A percentile compares a stretch with the other conserved stretches of the same genome.
Conservation (phyloP, 2,113 vertebrate genomes). For the Diadophis punctatus region DNA sequence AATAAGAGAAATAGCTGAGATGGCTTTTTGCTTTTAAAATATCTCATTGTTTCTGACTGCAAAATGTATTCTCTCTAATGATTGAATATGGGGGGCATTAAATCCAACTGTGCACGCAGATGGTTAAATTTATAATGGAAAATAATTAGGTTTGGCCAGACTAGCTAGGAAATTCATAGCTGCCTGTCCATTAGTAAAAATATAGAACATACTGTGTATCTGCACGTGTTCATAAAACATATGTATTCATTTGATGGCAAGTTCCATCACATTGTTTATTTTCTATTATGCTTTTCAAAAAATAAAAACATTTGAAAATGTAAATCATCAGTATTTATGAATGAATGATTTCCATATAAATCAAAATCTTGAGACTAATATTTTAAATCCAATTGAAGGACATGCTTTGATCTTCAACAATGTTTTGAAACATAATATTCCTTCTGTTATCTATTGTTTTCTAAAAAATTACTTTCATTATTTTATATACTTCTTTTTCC, state of each 20-base stretch:
- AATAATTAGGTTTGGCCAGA: constrained; percentile 39
- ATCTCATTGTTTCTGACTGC: constrained; percentile 6
- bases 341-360: neutral
- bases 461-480: neutral
- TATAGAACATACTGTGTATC: constrained; percentile 14
- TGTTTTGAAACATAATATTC: neutral
- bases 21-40: constrained; percentile 18
- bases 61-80: constrained; percentile 3
- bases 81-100: constrained; percentile 31
- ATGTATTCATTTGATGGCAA: constrained; percentile 41
- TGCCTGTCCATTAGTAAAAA: constrained; percentile 30
- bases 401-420: neutral
- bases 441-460: neutral
- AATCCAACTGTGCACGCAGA: constrained; percentile 5
- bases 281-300: neutral
- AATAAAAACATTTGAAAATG: neutral
- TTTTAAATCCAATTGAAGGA: constrained; percentile 4
- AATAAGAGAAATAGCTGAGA: constrained; percentile 38
- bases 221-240: constrained; percentile 35
- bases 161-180: constrained; percentile 28
- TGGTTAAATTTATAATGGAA: constrained; percentile 31
- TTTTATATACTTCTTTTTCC: neutral
- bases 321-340: neutral
- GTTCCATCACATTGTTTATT: neutral
- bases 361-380: neutral